These are phyloP conservation scores for Hydrochoerus hydrochaeris DNA, from an alignment of 2,113 vertebrate genomes.

Conservation along the genomic window DNA sequence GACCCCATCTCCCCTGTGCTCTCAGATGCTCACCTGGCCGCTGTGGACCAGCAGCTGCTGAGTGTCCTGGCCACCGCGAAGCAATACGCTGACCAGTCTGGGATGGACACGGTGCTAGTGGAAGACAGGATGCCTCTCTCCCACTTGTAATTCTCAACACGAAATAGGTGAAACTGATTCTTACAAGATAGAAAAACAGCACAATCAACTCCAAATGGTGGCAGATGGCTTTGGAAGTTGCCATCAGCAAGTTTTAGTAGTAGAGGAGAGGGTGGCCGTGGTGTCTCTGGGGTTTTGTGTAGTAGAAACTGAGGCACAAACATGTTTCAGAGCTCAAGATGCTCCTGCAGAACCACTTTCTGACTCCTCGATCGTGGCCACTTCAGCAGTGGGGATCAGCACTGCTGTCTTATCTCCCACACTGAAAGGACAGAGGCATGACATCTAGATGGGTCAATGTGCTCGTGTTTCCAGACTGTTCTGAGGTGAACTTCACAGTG, in stretches of 20 bases:
- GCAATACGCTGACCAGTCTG: conserved; percentile 97
- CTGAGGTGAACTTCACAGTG: neutral
- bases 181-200: conserved; percentile 87
- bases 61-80: conserved; percentile 93
- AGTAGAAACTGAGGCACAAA: conserved; percentile 60
- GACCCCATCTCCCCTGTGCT: conserved; percentile 95
- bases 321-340: neutral
- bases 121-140: conserved; percentile 98
- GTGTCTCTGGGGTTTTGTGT: conserved; percentile 55
- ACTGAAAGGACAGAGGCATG: conserved; percentile 62
- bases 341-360: neutral
- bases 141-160: conserved; percentile 87
- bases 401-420: neutral
- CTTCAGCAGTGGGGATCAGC: conserved; percentile 47
- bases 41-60: conserved; percentile 93
- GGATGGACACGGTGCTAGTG: conserved; percentile 93
- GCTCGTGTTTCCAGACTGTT: conserved; percentile 49
- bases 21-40: conserved; percentile 91
- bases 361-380: neutral
- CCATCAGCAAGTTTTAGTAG: neutral
- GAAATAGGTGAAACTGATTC: conserved; percentile 82
- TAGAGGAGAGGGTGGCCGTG: conserved; percentile 48
- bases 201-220: conserved; percentile 83
- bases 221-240: conserved; percentile 69
- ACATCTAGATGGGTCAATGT: neutral